phyloP scores from a whole-genome alignment of 1,140 invertebrate species.

The Dysdera silvatica region DNA sequence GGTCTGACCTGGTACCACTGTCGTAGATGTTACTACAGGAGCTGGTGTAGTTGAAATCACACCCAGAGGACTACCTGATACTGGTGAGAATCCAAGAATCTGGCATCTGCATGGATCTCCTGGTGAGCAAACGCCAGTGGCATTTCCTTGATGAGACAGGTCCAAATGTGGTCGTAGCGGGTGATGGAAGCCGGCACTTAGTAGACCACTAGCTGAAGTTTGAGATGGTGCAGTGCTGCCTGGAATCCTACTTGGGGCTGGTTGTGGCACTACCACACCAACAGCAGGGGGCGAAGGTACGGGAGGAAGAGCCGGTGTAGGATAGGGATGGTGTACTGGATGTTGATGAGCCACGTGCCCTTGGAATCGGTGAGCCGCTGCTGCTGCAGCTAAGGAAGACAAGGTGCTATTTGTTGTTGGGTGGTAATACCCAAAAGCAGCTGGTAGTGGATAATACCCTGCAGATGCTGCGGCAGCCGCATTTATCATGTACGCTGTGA shows the following conservation, averaged over 20 bases:
- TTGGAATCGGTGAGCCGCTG: not conserved
- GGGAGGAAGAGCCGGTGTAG: slow-evolving; percentile 2
- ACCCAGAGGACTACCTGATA: too few species aligned
- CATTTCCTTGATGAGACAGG: not conserved
- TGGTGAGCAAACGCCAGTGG: too few species aligned
- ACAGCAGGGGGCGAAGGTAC: not conserved
- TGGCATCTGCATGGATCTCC: slow-evolving; percentile 24
- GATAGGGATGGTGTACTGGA: slow-evolving; percentile 1
- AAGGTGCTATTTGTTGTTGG: slow-evolving; percentile 32
- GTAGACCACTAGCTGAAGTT: not conserved
- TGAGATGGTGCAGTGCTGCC: too few species aligned
- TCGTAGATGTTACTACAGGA: not conserved
- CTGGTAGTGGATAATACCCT: slow-evolving; percentile 41
- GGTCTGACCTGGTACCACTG: not conserved
- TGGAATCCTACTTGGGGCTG: not conserved
- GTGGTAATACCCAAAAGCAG: slow-evolving; percentile 25
- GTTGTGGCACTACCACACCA: not conserved
- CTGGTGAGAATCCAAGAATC: not conserved
- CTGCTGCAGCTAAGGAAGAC: not conserved
- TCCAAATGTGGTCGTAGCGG: slow-evolving; percentile 1
- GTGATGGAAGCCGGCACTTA: slow-evolving; percentile 9
- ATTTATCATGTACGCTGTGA: slow-evolving; percentile 83
- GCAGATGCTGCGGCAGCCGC: slow-evolving; percentile 68
- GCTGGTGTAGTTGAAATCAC: not conserved
- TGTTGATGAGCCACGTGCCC: not conserved